Base-by-base conservation (phyloP, 2,888 invertebrate genomes). In the Subacronicta megacephala region DNA sequence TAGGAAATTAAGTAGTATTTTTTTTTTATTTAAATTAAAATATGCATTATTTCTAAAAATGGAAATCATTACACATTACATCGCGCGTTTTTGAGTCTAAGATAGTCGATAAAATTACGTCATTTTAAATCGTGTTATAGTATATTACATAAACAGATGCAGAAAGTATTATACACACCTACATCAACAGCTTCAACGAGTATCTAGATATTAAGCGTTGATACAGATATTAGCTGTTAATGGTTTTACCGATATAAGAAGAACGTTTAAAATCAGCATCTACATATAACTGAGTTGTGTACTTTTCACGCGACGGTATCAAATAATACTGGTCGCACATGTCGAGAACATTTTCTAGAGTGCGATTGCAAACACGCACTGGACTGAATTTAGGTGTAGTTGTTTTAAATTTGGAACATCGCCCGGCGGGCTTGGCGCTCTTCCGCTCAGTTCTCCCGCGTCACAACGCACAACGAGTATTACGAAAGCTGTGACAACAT, bases 331-430 rank as follows among this genome's bases (percentile, higher is more conserved):
- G 81, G 83, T 63, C 61, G 62, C 51, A 45, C 55, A 52, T 78
- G 77, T 60, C 43, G 66, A 61, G 45, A 76, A 79, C 77, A 83
- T 82, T 82, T 81, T 79, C 69, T 65, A 76, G 78, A 78, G 78
- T 75, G 72, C 63, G 77, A 64, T 69, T 78, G 75, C 81, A 82
- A 82, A 81, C 78, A 76, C 78, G 77, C 73, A 87, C 81, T 74
- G 78, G 60, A 63, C 78, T 85, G 87, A 86, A 88, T 84, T 80
- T 89, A 86, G 87, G 83, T 85, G 85, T 87, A 82, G 85, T 84
- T 85, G 91, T 86, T 90, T 89, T 90, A 90, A 87, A 84, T 89
- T 93, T 94, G 93, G 94, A 92, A 80, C 90, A 54, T 58, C 84
- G 94, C 94, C 94, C 91, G 88, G 87, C 80, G 77, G 74, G 85